These are phyloP conservation scores for Danio tinwini DNA, from an alignment of 2,797 vertebrate species.

Conservation along the genomic window DNA sequence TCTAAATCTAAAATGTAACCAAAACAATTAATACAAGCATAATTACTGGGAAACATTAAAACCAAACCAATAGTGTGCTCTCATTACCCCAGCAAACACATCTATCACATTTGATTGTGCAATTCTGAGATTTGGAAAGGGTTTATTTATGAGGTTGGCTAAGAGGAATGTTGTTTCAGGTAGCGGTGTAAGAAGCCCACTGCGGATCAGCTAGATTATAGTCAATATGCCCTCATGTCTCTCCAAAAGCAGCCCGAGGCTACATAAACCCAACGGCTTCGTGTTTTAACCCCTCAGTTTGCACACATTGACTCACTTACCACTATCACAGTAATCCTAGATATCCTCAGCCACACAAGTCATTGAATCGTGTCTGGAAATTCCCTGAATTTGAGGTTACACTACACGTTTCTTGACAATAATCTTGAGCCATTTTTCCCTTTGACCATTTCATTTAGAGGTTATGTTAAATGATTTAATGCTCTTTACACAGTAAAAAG, in stretches of 20 bases:
- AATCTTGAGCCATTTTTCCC: constrained; percentile 52
- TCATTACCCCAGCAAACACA: background rate
- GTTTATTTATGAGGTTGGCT: constrained; percentile 1
- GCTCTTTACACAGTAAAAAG: background rate
- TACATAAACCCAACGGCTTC: constrained; percentile 49
- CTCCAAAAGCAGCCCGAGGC: constrained; percentile 62
- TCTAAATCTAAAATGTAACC: no score
- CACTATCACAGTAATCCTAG: constrained; percentile 53
- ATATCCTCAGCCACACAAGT: constrained; percentile 46
- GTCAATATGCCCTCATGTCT: constrained; percentile 68
- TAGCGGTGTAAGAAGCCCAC: background rate
- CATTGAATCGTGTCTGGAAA: constrained; percentile 52
- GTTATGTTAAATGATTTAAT: constrained; percentile 46
- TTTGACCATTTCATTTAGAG: constrained; percentile 51
- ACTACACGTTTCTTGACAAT: constrained; percentile 40
- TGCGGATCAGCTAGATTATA: constrained; percentile 58
- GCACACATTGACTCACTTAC: constrained; percentile 33
- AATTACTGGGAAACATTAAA: background rate
- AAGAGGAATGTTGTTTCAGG: constrained; percentile 21
- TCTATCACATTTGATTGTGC: background rate
- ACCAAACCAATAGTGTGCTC: background rate
- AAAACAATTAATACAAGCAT: background rate
- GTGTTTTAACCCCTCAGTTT: constrained; percentile 40
- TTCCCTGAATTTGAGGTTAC: constrained; percentile 61
- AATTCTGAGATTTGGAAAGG: background rate